Conservation (phyloP, 92 coral and sea anemone genomes). For the Ricordea florida region DNA sequence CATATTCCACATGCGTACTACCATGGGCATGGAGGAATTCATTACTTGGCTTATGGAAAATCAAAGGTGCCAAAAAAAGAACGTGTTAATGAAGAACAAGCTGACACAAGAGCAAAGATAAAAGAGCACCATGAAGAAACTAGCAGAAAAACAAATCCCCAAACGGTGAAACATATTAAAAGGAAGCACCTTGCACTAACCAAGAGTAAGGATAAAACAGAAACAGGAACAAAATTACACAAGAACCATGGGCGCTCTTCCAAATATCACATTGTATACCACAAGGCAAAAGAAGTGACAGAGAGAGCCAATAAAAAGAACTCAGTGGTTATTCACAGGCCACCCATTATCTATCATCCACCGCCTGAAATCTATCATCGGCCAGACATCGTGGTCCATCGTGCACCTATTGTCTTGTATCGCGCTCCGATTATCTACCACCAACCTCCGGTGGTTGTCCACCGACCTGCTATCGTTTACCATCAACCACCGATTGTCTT, state of each 20-base stretch:
- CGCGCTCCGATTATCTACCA: conserved; percentile 97
- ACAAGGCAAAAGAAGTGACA: conserved; percentile 54
- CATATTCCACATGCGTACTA: conserved; percentile 75
- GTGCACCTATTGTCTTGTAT: conserved; percentile 95
- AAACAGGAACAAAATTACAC: conserved; percentile 63
- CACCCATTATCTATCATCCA: conserved; percentile 96
- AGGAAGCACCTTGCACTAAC: conserved; percentile 18
- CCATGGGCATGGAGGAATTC: conserved; percentile 68
- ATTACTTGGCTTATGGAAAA: conserved; percentile 76
- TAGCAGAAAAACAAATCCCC: not conserved
- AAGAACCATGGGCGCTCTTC: conserved; percentile 6
- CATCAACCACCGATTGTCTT: conserved; percentile 96
- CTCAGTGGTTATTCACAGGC: conserved; percentile 93
- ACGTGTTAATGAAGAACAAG: conserved; percentile 27
- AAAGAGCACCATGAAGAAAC: not conserved
- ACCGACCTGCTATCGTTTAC: conserved; percentile 98
- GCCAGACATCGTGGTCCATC: conserved; percentile 95
- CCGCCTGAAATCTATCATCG: conserved; percentile 99
- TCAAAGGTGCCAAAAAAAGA: conserved; percentile 71
- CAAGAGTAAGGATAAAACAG: conserved; percentile 48
- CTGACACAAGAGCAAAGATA: conserved; percentile 24
- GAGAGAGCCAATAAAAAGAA: conserved; percentile 85
- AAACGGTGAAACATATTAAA: too few species aligned
- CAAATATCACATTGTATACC: conserved; percentile 31
- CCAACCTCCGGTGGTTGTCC: conserved; percentile 98